Percentiles rank a stretch among this genome's conserved stretches.
Evolutionary conservation across 1,140 invertebrate species (phyloP).

Genomic region (Augochlora pura): DNA sequence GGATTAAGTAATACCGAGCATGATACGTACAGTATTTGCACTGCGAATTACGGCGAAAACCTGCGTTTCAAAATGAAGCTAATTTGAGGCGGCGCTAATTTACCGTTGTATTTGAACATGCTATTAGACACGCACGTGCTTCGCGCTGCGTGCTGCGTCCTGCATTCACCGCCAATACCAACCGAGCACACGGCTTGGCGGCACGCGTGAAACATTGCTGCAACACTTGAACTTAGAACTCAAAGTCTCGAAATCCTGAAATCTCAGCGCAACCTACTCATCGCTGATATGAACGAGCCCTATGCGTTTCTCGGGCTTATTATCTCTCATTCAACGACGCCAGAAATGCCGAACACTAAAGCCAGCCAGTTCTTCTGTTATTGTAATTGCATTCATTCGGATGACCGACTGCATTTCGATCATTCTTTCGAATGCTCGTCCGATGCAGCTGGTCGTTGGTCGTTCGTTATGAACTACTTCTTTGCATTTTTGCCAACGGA

Average conservation of each 20-base stretch:
- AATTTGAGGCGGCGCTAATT: conserved; percentile 58
- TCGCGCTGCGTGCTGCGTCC: conserved; percentile 23
- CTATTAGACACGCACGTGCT: conserved; percentile 57
- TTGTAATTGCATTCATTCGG: too few relatives aligned
- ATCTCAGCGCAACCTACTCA: conserved; percentile 17
- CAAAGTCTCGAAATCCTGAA: conserved; percentile 46
- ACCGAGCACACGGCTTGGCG: conserved; percentile 30
- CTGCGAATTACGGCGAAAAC: conserved; percentile 32
- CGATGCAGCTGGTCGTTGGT: too few relatives aligned
- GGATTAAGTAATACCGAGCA: background rate
- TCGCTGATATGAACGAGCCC: background rate
- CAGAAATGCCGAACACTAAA: too few relatives aligned
- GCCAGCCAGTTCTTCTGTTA: too few relatives aligned
- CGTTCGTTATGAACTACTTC: too few relatives aligned
- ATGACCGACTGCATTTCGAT: too few relatives aligned
- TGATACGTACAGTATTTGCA: conserved; percentile 15
- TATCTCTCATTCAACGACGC: background rate
- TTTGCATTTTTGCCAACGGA: too few relatives aligned
- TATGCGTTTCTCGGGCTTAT: conserved; percentile 24
- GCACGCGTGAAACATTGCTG: conserved; percentile 49
- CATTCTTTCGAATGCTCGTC: too few relatives aligned
- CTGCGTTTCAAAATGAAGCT: conserved; percentile 21
- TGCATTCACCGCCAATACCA: background rate
- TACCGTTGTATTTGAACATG: conserved; percentile 59
- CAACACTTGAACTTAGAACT: conserved; percentile 63